These are phyloP conservation scores for Acrobasis repandana DNA, from an alignment of 2,888 invertebrate genomes.

Conservation along the genomic window DNA sequence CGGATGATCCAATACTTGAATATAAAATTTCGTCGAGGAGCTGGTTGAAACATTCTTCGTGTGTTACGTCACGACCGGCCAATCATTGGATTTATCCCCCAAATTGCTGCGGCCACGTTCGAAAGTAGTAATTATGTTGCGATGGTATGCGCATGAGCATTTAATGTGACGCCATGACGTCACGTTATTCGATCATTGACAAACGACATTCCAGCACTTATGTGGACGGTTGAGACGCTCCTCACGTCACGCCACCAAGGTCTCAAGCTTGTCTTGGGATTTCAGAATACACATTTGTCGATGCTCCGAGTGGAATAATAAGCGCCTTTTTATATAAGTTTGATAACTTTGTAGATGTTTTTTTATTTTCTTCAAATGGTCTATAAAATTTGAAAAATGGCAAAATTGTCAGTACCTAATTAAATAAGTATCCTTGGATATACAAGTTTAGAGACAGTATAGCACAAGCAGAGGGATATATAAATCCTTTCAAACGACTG, in stretches of 20 bases:
- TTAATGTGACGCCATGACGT: conserved; percentile 71
- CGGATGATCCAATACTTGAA: conserved; percentile 66
- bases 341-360: conserved; percentile 9
- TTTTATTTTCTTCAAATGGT: not conserved
- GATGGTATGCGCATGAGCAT: conserved; percentile 55
- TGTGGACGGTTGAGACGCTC: conserved; percentile 72
- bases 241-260: conserved; percentile 73
- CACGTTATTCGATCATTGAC: conserved; percentile 78
- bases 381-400: no score
- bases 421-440: no score
- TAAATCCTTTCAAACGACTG: no score
- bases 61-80: conserved; percentile 53
- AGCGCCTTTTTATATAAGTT: conserved; percentile 28
- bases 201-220: conserved; percentile 78
- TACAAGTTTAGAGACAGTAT: no score
- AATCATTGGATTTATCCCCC: conserved; percentile 58
- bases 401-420: no score
- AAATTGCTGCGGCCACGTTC: conserved; percentile 54
- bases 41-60: conserved; percentile 46
- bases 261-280: conserved; percentile 65
- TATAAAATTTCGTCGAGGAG: conserved; percentile 45
- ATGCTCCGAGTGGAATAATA: conserved; percentile 48
- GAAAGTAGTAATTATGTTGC: conserved; percentile 58
- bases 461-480: no score
- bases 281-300: conserved; percentile 47